Percentiles rank a stretch among this genome's conserved stretches.
phyloP scores from a whole-genome alignment of 2,113 vertebrate species.

The Rana temporaria region DNA sequence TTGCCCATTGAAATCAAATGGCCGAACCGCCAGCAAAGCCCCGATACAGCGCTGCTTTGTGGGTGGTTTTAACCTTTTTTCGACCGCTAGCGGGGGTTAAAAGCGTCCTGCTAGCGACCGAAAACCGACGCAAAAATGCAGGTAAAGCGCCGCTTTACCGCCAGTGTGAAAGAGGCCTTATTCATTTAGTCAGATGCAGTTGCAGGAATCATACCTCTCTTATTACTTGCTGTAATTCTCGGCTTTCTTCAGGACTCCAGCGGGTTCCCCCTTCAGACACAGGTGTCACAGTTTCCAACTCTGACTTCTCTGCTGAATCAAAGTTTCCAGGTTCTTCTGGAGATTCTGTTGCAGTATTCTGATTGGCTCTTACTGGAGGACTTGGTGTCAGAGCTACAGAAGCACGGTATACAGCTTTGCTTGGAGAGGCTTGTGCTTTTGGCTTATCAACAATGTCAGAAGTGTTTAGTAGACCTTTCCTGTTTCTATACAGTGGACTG shows the following conservation, averaged over 20 bases:
- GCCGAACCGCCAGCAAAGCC: no score
- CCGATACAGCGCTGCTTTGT: no score
- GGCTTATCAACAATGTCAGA: slow-evolving; percentile 62
- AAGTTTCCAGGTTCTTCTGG: slow-evolving; percentile 64
- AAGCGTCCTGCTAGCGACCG: no score
- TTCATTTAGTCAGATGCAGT: neutral
- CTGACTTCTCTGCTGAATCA: slow-evolving; percentile 65
- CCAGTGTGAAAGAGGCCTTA: no score
- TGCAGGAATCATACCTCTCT: slow-evolving; percentile 76
- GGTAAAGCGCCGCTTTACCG: no score
- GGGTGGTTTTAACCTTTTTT: no score
- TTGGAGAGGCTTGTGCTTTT: slow-evolving; percentile 62
- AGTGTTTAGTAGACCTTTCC: slow-evolving; percentile 63
- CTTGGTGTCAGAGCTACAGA: slow-evolving; percentile 86
- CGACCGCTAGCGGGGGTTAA: no score
- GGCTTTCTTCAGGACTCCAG: slow-evolving; percentile 68
- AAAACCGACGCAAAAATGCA: no score
- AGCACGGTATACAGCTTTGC: slow-evolving; percentile 80
- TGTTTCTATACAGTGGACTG: slow-evolving; percentile 71
- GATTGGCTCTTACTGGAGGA: slow-evolving; percentile 73
- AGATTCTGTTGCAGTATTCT: slow-evolving; percentile 63
- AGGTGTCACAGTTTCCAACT: slow-evolving; percentile 56
- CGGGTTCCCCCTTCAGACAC: slow-evolving; percentile 66
- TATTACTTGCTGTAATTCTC: slow-evolving; percentile 87
- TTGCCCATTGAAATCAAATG: no score